Evolutionary conservation across 2,797 vertebrate species (phyloP).

Genomic region (Hafferia zeledoni): DNA sequence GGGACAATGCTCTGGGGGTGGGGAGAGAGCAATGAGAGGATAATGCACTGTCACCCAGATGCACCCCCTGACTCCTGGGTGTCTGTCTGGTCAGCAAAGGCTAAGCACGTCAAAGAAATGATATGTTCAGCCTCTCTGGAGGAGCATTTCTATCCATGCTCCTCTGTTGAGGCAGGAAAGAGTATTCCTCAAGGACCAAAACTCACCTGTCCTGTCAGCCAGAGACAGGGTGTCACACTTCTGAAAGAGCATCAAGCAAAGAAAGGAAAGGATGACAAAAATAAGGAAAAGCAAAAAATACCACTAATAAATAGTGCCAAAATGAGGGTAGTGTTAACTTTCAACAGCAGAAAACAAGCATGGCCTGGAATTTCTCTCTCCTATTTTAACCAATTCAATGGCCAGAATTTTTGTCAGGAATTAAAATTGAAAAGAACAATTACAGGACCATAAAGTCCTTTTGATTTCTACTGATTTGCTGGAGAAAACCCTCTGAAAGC

Average conservation of each 20-base stretch:
- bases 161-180: background rate
- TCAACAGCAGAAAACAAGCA: background rate
- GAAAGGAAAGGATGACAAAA: background rate
- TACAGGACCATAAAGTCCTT: background rate
- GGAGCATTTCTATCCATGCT: constrained; percentile 16
- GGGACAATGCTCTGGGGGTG: background rate
- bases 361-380: background rate
- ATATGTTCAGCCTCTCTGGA: constrained; percentile 16
- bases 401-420: background rate
- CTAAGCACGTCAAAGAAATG: constrained; percentile 40
- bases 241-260: background rate
- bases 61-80: background rate
- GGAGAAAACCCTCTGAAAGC: background rate
- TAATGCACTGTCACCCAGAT: background rate
- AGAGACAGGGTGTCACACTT: constrained; percentile 22
- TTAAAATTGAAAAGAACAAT: background rate
- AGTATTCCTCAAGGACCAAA: constrained; percentile 44
- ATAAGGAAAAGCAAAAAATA: background rate
- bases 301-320: background rate
- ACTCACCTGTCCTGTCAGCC: constrained; percentile 52
- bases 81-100: constrained; percentile 50
- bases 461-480: background rate
- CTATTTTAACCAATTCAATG: background rate
- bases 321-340: background rate
- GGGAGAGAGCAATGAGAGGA: constrained; percentile 1